phyloP scores from a whole-genome alignment of 2,888 invertebrate genomes.

The Cheilosia urbana region DNA sequence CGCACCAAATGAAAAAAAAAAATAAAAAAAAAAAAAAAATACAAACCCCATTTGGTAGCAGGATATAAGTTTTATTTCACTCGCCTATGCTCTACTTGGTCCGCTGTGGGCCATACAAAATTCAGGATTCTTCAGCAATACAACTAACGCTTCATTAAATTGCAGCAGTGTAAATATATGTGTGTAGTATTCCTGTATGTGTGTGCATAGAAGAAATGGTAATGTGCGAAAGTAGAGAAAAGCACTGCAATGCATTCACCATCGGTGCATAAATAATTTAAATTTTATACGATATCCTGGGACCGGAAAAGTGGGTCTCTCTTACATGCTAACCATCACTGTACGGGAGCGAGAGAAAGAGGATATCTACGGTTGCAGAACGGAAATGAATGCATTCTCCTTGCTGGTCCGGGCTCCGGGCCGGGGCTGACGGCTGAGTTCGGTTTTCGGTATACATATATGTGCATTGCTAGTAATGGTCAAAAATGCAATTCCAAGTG shows the following conservation, averaged over 20 bases:
- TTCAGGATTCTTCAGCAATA: constrained; percentile 65
- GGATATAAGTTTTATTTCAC: constrained; percentile 66
- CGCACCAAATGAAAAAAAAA: constrained; percentile 4
- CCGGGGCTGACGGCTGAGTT: no score
- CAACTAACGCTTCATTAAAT: constrained; percentile 71
- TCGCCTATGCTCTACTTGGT: constrained; percentile 16
- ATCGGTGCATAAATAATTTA: constrained; percentile 74
- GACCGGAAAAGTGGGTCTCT: constrained; percentile 59
- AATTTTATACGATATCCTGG: constrained; percentile 70
- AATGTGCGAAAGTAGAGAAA: constrained; percentile 16
- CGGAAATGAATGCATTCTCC: constrained; percentile 53
- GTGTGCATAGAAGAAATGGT: constrained; percentile 27
- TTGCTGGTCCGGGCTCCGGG: constrained; percentile 1
- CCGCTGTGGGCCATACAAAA: constrained; percentile 34
- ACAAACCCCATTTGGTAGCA: constrained; percentile 50
- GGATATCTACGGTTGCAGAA: neutral
- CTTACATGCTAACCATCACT: constrained; percentile 34
- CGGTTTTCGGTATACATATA: no score
- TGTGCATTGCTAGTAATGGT: constrained; percentile 35
- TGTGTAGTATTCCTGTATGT: neutral
- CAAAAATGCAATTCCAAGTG: constrained; percentile 69
- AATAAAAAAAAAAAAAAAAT: neutral
- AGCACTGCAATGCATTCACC: constrained; percentile 70
- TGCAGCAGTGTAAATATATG: constrained; percentile 14
- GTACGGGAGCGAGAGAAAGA: neutral